Evolutionary conservation across 2,797 vertebrate species (phyloP).

Genomic region (Halcyon leucocephala): DNA sequence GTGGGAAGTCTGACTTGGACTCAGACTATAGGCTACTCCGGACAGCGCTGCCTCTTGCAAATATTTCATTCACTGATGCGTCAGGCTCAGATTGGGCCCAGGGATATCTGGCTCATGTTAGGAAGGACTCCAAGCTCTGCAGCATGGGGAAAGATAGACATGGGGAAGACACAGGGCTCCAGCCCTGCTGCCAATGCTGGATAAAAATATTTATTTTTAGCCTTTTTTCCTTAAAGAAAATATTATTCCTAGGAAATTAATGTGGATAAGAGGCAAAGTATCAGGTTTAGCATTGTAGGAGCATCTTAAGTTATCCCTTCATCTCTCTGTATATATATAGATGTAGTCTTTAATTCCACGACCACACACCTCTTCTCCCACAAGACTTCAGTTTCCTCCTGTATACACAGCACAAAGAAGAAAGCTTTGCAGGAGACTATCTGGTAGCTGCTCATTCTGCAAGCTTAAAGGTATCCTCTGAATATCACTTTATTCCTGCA

Average conservation of each 20-base stretch:
- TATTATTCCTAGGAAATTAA: constrained; percentile 67
- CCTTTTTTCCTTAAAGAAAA: constrained; percentile 60
- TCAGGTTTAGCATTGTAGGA: constrained; percentile 34
- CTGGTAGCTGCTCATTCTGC: constrained; percentile 2
- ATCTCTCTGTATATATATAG: not conserved
- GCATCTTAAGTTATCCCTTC: constrained; percentile 42
- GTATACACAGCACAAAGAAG: not conserved
- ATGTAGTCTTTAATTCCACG: not conserved
- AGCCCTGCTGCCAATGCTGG: constrained; percentile 26
- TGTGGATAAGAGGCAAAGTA: constrained; percentile 50
- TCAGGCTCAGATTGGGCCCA: not conserved
- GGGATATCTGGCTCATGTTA: not conserved
- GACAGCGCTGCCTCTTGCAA: fast-evolving
- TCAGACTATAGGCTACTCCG: not conserved
- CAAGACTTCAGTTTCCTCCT: not conserved
- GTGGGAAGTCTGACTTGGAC: not conserved
- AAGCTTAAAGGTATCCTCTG: not conserved
- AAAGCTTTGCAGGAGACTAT: not conserved
- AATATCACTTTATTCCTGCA: not conserved
- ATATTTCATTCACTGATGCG: not conserved
- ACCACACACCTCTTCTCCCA: constrained; percentile 57
- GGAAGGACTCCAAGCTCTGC: not conserved
- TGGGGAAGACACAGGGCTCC: constrained; percentile 20
- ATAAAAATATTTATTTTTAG: constrained; percentile 58
- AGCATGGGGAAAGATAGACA: not conserved